Base-by-base conservation (phyloP, 2,113 vertebrate species). In the Numenius arquata region DNA sequence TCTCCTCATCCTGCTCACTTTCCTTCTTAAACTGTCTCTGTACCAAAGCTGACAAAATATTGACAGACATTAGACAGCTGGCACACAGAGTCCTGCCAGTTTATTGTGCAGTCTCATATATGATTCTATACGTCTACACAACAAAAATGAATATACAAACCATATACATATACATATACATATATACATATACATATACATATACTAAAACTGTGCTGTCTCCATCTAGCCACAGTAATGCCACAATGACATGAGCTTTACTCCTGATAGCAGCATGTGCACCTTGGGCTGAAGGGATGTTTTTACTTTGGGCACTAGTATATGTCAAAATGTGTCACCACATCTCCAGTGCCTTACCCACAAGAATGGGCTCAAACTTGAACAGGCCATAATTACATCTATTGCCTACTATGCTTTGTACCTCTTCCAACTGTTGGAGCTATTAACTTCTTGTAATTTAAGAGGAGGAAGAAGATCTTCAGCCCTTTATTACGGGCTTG, bases 291-390 rank as follows among this genome's bases (percentile, higher is more conserved):
- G 15, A 72, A 41, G 10, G 21, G 3, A 0, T 34, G 11, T 40
- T 52, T 66, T 41, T 36, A 27, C 52, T 59, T 55, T n/a, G 13
- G 41, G 13, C 7, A 25, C 58, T 34, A 34, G 11, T 11, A 1
- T 5, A 4, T 4, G 6, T 36, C 5, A 1, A 40, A 89, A 52
- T 0, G 0, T 9, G 23, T 25, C 25, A 25, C n/a, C 29, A 8
- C 0, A 0, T 55, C n/a, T 79, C 72, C 11, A 26, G 34, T 70
- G 48, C 55, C 41, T 34, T 50, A 22, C 22, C 32, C 47, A 55
- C 22, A 40, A 47, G 74, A 87, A 81, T 23, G 29, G 29, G 8
- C 36, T 78, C 30, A 71, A 32, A 70, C 12, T 36, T 66, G 40
- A 80, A 73, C 12, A 83, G 19, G 8, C 15, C 26, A 5, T 41